phyloP scores from a whole-genome alignment of 92 coral and sea anemone species.

The Chrysogorgia sp. region DNA sequence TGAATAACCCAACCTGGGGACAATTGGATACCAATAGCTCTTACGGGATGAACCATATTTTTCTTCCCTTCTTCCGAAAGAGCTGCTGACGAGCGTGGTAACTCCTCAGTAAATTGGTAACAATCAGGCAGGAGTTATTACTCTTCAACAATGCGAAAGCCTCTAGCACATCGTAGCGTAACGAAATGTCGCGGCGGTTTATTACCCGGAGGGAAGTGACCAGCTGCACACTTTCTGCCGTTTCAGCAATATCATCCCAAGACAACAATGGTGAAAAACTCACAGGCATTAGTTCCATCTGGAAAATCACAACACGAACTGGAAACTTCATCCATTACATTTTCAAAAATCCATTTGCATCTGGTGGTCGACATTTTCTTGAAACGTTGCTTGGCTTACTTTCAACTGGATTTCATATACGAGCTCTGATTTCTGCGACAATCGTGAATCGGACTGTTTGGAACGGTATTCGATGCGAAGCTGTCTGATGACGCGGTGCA shows the following conservation, averaged over 20 bases:
- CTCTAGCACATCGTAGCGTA: slow-evolving; percentile 5
- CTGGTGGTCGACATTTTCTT: not conserved
- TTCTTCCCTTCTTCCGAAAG: too few relatives aligned
- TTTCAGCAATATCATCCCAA: slow-evolving; percentile 10
- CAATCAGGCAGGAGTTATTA: not conserved
- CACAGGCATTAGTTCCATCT: slow-evolving; percentile 10
- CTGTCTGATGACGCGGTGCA: not conserved
- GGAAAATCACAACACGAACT: not conserved
- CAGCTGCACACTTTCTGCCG: slow-evolving; percentile 16
- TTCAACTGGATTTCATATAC: slow-evolving; percentile 8
- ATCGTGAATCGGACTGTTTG: too few relatives aligned
- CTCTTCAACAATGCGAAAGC: not conserved
- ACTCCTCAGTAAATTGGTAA: too few relatives aligned
- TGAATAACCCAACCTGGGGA: too few relatives aligned
- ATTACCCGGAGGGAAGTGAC: not conserved
- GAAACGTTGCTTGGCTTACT: slow-evolving; percentile 18
- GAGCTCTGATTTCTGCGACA: too few relatives aligned
- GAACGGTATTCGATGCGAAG: too few relatives aligned
- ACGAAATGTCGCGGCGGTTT: slow-evolving; percentile 2
- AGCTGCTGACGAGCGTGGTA: too few relatives aligned
- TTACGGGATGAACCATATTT: too few relatives aligned
- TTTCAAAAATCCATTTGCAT: not conserved
- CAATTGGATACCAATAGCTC: too few relatives aligned
- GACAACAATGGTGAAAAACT: not conserved
- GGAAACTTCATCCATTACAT: not conserved